phyloP scores from a whole-genome alignment of 2,888 invertebrate genomes.

The Orchesella flavescens region DNA sequence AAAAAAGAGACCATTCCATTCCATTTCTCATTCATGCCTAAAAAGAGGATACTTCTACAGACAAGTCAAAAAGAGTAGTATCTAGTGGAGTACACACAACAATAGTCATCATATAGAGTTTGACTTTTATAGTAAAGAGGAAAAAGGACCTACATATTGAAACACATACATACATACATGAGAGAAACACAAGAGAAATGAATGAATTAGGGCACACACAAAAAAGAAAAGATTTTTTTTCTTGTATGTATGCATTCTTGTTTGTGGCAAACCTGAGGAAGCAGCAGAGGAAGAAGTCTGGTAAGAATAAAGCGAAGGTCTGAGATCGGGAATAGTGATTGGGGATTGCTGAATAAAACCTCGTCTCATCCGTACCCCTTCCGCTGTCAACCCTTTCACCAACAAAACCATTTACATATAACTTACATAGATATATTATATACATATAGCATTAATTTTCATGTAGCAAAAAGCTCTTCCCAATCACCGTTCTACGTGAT shows the following conservation, averaged over 20 bases:
- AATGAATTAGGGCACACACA: not conserved
- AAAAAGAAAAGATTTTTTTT: slow-evolving; percentile 9
- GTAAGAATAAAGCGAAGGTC: slow-evolving; percentile 72
- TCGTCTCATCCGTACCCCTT: slow-evolving; percentile 70
- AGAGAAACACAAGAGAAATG: not conserved
- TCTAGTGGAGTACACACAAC: not conserved
- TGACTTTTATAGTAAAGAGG: too few species aligned
- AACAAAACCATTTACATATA: slow-evolving; percentile 34
- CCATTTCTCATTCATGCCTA: slow-evolving; percentile 25
- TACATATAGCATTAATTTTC: not conserved
- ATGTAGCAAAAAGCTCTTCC: not conserved
- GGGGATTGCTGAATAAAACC: slow-evolving; percentile 71
- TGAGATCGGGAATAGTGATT: slow-evolving; percentile 72
- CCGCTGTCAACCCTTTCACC: slow-evolving; percentile 71
- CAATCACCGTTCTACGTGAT: not conserved
- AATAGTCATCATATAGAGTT: not conserved
- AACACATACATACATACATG: not conserved
- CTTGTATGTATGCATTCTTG: slow-evolving; percentile 16
- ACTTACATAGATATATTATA: not conserved
- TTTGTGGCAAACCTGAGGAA: slow-evolving; percentile 69
- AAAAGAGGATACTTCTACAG: not conserved
- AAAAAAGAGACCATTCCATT: slow-evolving; percentile 2
- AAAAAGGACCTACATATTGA: not conserved
- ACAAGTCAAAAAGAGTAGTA: not conserved
- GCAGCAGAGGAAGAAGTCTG: slow-evolving; percentile 67